Base-by-base conservation (phyloP, 1,140 invertebrate species). In the Drosophila ananassae region DNA sequence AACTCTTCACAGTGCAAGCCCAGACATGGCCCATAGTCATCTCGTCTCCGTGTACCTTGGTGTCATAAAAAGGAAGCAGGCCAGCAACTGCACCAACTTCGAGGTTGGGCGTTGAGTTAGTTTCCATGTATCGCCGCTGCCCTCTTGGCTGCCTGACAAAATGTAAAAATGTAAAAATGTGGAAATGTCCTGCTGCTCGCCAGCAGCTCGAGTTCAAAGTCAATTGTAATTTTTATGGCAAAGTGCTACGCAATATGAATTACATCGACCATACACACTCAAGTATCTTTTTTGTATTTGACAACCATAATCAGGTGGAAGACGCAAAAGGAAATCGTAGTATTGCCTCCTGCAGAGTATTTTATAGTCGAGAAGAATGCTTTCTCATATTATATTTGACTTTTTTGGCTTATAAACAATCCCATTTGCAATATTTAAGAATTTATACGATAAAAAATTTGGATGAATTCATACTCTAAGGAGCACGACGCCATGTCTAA, bases 151-250 rank as follows among this genome's bases (percentile, higher is more conserved):
- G 55, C 66, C 71, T 85, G 82, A 87, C 82, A 85, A 85, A 87
- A 85, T 71, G 61, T 51, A 44, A 54, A 67, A 71, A 62, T 71
- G 56, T 73, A 46, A 74, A 82, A 82, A 78, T 75, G 59, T 67
- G 55, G 50, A 87, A 82, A 82, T 78, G 56, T 68, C 78, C 82
- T 79, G 78, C 82, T 82, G 82, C 71, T 79, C 32, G 82, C 62
- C 58, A 54, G 41, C 51, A 54, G 63, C 51, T 32, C 56, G 82
- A 87, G 82, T 85, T 85, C 82, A 85, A 85, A 85, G 82, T 85
- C 82, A 85, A 85, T 79, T 85, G 78, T 82, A 75, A 85, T 89
- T 85, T 85, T 76, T 87, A 89, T 85, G 74, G 75, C 76, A 66
- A 78, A 87, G 66, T 75, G 78, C 81, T 63, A 87, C 64, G 64